These are phyloP conservation scores for Agonopterix alstromeriana DNA, from an alignment of 2,888 invertebrate species.

Conservation along the genomic window DNA sequence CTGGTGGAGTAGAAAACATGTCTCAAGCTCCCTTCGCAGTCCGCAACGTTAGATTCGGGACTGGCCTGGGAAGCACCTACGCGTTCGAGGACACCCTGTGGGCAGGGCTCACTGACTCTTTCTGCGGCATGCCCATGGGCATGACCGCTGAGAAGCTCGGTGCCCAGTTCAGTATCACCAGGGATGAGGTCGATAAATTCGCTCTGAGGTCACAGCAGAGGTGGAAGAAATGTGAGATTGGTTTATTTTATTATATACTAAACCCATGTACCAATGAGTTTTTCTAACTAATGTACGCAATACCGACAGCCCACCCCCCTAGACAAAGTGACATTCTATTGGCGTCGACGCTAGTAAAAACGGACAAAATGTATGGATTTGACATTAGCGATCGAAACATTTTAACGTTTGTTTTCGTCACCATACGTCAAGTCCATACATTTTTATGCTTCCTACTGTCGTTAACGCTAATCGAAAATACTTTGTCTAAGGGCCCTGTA, in stretches of 20 bases:
- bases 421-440: too few species aligned
- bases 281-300: too few species aligned
- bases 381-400: too few species aligned
- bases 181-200: conserved; percentile 91
- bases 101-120: conserved; percentile 88
- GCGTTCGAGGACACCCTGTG: conserved; percentile 93
- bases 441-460: too few species aligned
- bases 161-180: conserved; percentile 84
- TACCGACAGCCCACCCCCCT: too few species aligned
- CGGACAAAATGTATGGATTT: too few species aligned
- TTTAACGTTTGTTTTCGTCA: too few species aligned
- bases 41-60: conserved; percentile 91
- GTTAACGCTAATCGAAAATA: too few species aligned
- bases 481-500: too few species aligned
- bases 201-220: conserved; percentile 89
- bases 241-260: neutral
- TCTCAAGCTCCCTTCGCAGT: conserved; percentile 92
- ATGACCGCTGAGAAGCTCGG: conserved; percentile 96
- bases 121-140: conserved; percentile 96
- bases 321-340: too few species aligned
- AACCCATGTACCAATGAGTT: too few species aligned
- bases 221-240: conserved; percentile 86
- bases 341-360: too few species aligned
- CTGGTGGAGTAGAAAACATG: conserved; percentile 98
- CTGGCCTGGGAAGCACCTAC: conserved; percentile 85